Percentiles rank a stretch among this genome's conserved stretches.
Evolutionary conservation across 2,797 vertebrate genomes (phyloP).

Genomic region (Sandelia bainsii): DNA sequence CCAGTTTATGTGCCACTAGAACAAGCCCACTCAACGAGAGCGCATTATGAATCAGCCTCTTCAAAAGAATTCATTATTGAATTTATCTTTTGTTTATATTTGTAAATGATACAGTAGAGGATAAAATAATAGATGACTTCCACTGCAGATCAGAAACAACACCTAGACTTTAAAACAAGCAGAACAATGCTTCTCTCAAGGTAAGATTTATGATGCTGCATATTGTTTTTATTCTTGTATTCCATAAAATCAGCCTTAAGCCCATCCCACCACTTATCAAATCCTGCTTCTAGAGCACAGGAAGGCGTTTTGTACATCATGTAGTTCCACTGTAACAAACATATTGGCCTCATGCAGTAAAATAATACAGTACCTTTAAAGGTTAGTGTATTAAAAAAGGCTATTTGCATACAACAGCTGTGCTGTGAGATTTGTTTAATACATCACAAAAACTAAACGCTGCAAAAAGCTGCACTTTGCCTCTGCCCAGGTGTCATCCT

Average conservation of each 20-base stretch:
- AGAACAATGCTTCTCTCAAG: background rate
- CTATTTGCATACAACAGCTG: background rate
- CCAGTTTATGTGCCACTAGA: conserved; percentile 5
- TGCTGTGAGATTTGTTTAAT: conserved; percentile 32
- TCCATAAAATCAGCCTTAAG: background rate
- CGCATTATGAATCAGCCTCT: background rate
- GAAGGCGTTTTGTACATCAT: background rate
- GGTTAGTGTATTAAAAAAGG: background rate
- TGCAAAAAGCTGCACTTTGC: conserved; percentile 46
- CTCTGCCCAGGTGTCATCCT: conserved; percentile 37
- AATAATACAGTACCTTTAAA: background rate
- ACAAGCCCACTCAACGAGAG: conserved; percentile 14
- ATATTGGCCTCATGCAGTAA: background rate
- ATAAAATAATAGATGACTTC: background rate
- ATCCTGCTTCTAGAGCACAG: background rate
- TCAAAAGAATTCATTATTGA: background rate
- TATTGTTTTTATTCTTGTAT: background rate
- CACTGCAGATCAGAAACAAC: background rate
- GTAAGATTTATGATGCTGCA: background rate
- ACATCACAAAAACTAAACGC: conserved; percentile 18
- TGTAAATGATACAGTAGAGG: background rate
- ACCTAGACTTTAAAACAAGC: background rate
- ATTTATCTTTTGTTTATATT: background rate
- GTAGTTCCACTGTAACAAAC: background rate
- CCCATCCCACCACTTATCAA: background rate